Evolutionary conservation across 64 coral and sea anemone genomes (phyloP).

Genomic region (Astreopora myriophthalma): DNA sequence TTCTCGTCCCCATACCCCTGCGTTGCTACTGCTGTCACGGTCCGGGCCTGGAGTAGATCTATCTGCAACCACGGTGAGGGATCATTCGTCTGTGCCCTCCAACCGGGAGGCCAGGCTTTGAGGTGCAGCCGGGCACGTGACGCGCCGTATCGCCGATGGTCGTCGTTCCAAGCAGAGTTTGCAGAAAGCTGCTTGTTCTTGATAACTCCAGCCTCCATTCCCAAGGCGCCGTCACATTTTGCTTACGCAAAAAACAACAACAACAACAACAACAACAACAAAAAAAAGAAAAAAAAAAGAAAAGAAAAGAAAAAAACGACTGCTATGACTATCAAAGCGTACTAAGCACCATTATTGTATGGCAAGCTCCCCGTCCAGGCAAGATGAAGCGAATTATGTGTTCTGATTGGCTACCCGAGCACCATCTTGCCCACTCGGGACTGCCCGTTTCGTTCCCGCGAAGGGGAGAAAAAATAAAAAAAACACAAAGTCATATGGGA

Average conservation of each 20-base stretch:
- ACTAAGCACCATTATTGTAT: too few species aligned
- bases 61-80: conserved; percentile 83
- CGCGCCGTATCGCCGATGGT: conserved; percentile 51
- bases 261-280: too few species aligned
- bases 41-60: conserved; percentile 24
- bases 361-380: too few species aligned
- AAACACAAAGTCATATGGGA: too few species aligned
- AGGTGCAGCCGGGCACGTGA: conserved; percentile 70
- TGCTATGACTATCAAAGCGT: too few species aligned
- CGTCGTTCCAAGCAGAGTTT: conserved; percentile 72
- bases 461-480: too few species aligned
- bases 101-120: conserved; percentile 76
- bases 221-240: conserved; percentile 68
- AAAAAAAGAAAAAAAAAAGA: too few species aligned
- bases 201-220: conserved; percentile 73
- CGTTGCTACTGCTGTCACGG: conserved; percentile 71
- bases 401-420: too few species aligned
- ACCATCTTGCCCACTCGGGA: too few species aligned
- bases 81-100: conserved; percentile 74
- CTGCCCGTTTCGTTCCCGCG: too few species aligned
- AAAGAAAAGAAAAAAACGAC: not conserved
- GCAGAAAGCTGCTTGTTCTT: conserved; percentile 50
- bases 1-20: conserved; percentile 74
- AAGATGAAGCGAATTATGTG: too few species aligned
- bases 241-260: not conserved